Conservation (phyloP, 1,140 invertebrate genomes). For the Paracyclopina nana region DNA sequence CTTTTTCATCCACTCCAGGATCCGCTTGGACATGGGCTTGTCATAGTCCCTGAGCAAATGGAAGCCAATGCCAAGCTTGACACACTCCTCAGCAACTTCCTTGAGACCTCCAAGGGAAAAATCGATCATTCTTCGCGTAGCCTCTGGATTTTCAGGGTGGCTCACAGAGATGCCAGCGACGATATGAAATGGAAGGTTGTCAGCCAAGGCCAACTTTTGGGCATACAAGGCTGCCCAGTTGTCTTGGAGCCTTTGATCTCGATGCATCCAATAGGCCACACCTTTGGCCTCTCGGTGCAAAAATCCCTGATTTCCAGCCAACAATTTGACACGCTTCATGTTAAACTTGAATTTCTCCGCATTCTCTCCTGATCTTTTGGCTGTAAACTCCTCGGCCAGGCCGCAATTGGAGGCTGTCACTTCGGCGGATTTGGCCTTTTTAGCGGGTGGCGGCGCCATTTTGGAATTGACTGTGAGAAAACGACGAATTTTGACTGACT, state of each 20-base stretch:
- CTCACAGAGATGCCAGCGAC: conserved; percentile 64
- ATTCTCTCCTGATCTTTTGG: too few relatives aligned
- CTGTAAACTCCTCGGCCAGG: too few relatives aligned
- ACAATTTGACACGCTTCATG: too few relatives aligned
- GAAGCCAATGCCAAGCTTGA: not conserved
- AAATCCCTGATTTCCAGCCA: too few relatives aligned
- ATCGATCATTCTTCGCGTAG: conserved; percentile 57
- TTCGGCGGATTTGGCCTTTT: too few relatives aligned
- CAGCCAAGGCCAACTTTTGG: conserved; percentile 59
- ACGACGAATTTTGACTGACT: too few relatives aligned
- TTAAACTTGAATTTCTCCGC: too few relatives aligned
- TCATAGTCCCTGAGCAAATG: conserved; percentile 12
- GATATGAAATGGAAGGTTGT: conserved; percentile 56
- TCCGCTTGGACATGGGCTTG: conserved; percentile 8
- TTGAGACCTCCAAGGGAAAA: conserved; percentile 45
- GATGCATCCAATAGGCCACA: conserved; percentile 71
- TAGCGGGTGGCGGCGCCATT: too few relatives aligned
- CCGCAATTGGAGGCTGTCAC: too few relatives aligned
- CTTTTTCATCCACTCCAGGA: not conserved
- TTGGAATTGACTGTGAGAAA: too few relatives aligned
- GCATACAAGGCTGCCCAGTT: conserved; percentile 77
- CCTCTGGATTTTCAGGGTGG: conserved; percentile 38
- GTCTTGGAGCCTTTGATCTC: conserved; percentile 64
- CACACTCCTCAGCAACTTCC: conserved; percentile 4
- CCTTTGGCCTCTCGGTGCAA: too few relatives aligned